These are phyloP conservation scores for Oceanites oceanicus DNA, from an alignment of 2,113 vertebrate species.

Conservation along the genomic window DNA sequence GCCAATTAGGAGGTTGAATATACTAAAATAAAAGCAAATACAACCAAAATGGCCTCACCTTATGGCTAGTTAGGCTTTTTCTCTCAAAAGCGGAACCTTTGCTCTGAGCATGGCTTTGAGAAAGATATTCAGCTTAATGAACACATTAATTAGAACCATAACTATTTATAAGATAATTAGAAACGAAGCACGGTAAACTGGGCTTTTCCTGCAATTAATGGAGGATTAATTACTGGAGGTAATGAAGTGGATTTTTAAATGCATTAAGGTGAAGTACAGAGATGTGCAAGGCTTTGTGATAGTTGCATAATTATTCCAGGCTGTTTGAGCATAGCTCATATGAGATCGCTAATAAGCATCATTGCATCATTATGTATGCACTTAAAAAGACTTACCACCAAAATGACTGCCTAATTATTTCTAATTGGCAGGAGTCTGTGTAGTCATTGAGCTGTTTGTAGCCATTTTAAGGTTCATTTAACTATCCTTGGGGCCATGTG, in stretches of 20 bases:
- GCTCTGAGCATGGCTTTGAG: slow-evolving; percentile 99
- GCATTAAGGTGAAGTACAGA: slow-evolving; percentile 99
- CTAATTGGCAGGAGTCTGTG: slow-evolving; percentile 99
- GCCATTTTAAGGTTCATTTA: slow-evolving; percentile 90
- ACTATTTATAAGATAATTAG: slow-evolving; percentile 99
- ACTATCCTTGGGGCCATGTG: slow-evolving; percentile 88
- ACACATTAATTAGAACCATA: slow-evolving; percentile 99
- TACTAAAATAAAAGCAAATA: slow-evolving; percentile 99
- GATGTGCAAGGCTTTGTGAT: slow-evolving; percentile 98
- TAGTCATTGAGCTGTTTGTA: slow-evolving; percentile 98
- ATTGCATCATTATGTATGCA: slow-evolving; percentile 98
- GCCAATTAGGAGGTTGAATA: slow-evolving; percentile 99
- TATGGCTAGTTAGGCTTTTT: slow-evolving; percentile 98
- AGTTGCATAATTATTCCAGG: slow-evolving; percentile 97
- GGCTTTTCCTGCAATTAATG: slow-evolving; percentile 99
- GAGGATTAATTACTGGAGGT: slow-evolving; percentile 99
- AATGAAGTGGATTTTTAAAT: slow-evolving; percentile 99
- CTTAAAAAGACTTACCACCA: slow-evolving; percentile 99
- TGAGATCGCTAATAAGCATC: slow-evolving; percentile 98
- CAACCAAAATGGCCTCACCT: slow-evolving; percentile 98
- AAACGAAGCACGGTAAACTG: slow-evolving; percentile 98
- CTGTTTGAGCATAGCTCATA: slow-evolving; percentile 91
- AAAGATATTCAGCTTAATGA: slow-evolving; percentile 99
- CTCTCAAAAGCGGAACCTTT: slow-evolving; percentile 92
- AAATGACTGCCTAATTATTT: slow-evolving; percentile 99